These are phyloP conservation scores for Heterocephalus glaber DNA, from an alignment of 2,113 vertebrate species.

Conservation along the genomic window DNA sequence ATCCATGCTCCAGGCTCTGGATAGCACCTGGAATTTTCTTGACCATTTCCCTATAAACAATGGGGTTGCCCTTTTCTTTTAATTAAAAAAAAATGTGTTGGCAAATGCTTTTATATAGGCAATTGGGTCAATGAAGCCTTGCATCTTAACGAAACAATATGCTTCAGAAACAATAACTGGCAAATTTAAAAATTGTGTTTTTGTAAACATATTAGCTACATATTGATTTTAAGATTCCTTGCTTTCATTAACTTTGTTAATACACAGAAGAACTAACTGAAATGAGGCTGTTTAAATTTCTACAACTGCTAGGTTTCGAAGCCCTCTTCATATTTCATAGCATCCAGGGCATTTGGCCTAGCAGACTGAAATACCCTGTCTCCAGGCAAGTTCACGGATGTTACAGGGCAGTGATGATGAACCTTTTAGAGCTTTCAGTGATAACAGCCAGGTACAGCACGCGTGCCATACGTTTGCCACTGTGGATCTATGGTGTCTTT, in stretches of 20 bases:
- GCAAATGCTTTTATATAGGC: not conserved
- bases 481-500: not conserved
- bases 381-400: not conserved
- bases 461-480: not conserved
- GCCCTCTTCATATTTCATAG: not conserved
- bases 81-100: not conserved
- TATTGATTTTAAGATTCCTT: not conserved
- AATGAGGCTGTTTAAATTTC: not conserved
- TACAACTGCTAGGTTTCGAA: not conserved
- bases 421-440: not conserved
- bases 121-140: not conserved
- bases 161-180: not conserved
- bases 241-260: slow-evolving; percentile 4
- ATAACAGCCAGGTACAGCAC: no score
- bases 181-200: slow-evolving; percentile 32
- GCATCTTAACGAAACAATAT: slow-evolving; percentile 10
- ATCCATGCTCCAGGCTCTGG: not conserved
- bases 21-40: not conserved
- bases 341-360: not conserved
- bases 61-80: not conserved
- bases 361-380: not conserved
- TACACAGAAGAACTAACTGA: not conserved
- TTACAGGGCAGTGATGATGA: not conserved
- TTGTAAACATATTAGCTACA: not conserved
- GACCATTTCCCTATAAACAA: not conserved